Percentiles rank a stretch among this genome's conserved stretches.
phyloP scores from a whole-genome alignment of 1,140 invertebrate genomes.

The Scaptomyza pallida region DNA sequence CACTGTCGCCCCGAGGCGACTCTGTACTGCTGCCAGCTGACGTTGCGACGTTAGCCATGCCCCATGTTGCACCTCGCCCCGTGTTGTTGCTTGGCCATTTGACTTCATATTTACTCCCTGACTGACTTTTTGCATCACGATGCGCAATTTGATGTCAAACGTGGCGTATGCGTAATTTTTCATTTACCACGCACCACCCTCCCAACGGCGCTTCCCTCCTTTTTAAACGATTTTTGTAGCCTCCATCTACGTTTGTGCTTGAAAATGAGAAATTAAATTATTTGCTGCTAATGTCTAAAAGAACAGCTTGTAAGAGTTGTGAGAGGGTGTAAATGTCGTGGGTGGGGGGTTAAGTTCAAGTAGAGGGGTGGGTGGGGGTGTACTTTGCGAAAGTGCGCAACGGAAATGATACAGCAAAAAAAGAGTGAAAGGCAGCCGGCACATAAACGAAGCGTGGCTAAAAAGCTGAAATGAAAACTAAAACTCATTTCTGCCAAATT shows the following conservation, averaged over 20 bases:
- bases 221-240: slow-evolving; percentile 60
- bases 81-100: slow-evolving; percentile 25
- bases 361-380: background rate
- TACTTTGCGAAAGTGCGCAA: background rate
- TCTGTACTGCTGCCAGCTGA: slow-evolving; percentile 23
- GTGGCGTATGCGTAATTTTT: slow-evolving; percentile 76
- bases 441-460: slow-evolving; percentile 22
- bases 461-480: slow-evolving; percentile 75
- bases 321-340: slow-evolving; percentile 10
- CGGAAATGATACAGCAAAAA: slow-evolving; percentile 76
- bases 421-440: slow-evolving; percentile 43
- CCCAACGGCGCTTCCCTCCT: background rate
- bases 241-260: slow-evolving; percentile 27
- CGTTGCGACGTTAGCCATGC: background rate
- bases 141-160: slow-evolving; percentile 70
- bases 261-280: slow-evolving; percentile 80
- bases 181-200: slow-evolving; percentile 25
- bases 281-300: slow-evolving; percentile 73
- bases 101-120: slow-evolving; percentile 30
- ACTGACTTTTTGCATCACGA: slow-evolving; percentile 39
- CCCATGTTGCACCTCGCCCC: slow-evolving; percentile 20
- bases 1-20: slow-evolving; percentile 23
- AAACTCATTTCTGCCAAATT: slow-evolving; percentile 83
- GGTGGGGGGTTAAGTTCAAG: background rate
- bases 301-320: slow-evolving; percentile 15